These are phyloP conservation scores for Plodia interpunctella DNA, from an alignment of 1,140 invertebrate genomes.

Conservation along the genomic window DNA sequence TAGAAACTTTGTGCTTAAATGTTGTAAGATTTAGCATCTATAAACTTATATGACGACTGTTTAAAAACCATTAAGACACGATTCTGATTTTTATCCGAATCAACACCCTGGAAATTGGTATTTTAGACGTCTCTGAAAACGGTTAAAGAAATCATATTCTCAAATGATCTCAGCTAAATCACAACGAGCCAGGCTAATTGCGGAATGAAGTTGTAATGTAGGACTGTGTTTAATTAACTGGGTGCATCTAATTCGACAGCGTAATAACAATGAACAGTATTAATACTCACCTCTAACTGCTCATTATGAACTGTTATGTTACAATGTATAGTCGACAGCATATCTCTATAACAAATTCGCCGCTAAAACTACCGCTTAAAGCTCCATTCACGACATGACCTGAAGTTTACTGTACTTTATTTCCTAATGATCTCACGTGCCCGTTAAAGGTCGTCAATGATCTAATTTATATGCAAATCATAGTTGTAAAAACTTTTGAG, in stretches of 20 bases:
- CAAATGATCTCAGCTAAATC: not conserved
- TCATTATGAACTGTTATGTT: conserved; percentile 9
- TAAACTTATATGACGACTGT: no score
- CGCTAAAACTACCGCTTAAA: no score
- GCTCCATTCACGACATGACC: no score
- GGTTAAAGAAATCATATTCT: not conserved
- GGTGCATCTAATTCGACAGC: conserved; percentile 3
- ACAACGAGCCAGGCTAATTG: not conserved
- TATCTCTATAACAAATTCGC: no score
- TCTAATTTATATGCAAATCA: conserved; percentile 3
- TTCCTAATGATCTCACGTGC: not conserved
- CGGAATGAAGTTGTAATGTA: not conserved
- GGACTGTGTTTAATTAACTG: conserved; percentile 1
- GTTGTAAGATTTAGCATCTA: no score
- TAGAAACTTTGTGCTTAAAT: no score
- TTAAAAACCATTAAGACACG: no score
- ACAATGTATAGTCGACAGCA: not conserved
- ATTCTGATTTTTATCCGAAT: no score
- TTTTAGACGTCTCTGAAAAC: no score
- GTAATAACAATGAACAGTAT: not conserved
- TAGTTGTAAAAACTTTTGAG: not conserved
- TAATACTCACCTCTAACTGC: conserved; percentile 5
- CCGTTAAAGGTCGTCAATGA: not conserved
- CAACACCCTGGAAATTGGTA: no score
- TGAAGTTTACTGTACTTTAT: not conserved